Percentiles rank a stretch among this genome's conserved stretches.
Evolutionary conservation across 2,888 invertebrate species (phyloP).

Genomic region (Agonopterix heracliana): DNA sequence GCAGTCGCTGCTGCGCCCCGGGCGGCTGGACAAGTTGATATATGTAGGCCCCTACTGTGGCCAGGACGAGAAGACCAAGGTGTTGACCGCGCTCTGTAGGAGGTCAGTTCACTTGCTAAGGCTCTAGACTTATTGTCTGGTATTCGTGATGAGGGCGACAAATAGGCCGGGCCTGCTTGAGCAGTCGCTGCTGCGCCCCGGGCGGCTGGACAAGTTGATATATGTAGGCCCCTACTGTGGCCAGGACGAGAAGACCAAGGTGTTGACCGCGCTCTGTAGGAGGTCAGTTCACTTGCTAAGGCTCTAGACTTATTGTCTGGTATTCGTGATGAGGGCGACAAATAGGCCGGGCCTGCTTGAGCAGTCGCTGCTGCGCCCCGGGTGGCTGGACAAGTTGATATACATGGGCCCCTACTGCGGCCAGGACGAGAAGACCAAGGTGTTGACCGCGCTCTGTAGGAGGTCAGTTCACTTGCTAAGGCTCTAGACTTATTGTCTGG

Average conservation of each 20-base stretch:
- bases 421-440: too few relatives aligned
- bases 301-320: too few relatives aligned
- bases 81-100: conserved; percentile 84
- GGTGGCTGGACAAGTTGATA: too few relatives aligned
- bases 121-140: too few relatives aligned
- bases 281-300: conserved; percentile 32
- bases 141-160: conserved; percentile 91
- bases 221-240: conserved; percentile 94
- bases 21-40: conserved; percentile 95
- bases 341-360: too few relatives aligned
- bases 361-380: too few relatives aligned
- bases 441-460: too few relatives aligned
- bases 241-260: conserved; percentile 83
- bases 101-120: conserved; percentile 32
- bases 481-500: too few relatives aligned
- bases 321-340: too few relatives aligned
- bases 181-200: conserved; percentile 94
- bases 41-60: conserved; percentile 94
- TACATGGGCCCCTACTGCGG: too few relatives aligned
- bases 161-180: conserved; percentile 98
- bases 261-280: conserved; percentile 84
- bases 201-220: conserved; percentile 95
- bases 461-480: too few relatives aligned
- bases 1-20: conserved; percentile 94
- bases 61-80: conserved; percentile 83